Evolutionary conservation across 2,113 vertebrate genomes (phyloP).

Genomic region (western clawed frog (Xenopus tropicalis)): DNA sequence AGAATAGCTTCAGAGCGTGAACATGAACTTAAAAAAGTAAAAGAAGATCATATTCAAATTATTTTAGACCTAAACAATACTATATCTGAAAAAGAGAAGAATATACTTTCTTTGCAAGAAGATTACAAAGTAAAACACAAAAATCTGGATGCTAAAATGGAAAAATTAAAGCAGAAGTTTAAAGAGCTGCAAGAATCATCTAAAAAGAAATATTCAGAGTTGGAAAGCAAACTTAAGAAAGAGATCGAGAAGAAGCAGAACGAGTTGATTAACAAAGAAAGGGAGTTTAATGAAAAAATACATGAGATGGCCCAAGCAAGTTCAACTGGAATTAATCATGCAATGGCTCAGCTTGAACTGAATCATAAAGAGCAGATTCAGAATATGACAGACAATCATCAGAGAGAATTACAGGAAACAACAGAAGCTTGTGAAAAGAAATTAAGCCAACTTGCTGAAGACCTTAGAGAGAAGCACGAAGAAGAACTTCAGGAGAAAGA

Average conservation of each 20-base stretch:
- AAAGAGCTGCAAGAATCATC: constrained; percentile 85
- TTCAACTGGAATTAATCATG: constrained; percentile 75
- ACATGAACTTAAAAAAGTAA: constrained; percentile 59
- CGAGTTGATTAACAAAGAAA: constrained; percentile 82
- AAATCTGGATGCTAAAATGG: constrained; percentile 79
- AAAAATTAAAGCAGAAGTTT: constrained; percentile 79
- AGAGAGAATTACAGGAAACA: constrained; percentile 64
- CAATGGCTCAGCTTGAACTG: constrained; percentile 76
- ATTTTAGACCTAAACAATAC: constrained; percentile 72
- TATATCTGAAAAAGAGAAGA: constrained; percentile 66
- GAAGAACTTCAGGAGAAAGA: constrained; percentile 73
- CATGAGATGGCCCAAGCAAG: constrained; percentile 80
- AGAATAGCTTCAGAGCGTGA: constrained; percentile 68
- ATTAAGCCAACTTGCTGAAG: constrained; percentile 72
- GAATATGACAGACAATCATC: constrained; percentile 66
- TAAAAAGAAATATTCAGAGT: constrained; percentile 82
- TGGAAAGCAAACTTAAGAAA: constrained; percentile 79
- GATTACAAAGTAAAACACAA: constrained; percentile 81
- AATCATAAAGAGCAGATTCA: constrained; percentile 82
- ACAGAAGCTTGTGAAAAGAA: constrained; percentile 68
- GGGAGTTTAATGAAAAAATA: constrained; percentile 80
- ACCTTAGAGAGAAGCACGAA: constrained; percentile 72
- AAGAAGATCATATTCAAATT: constrained; percentile 64
- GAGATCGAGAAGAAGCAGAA: constrained; percentile 79
- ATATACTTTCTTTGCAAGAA: constrained; percentile 60